These are phyloP conservation scores for Proteles cristata DNA, from an alignment of 2,113 vertebrate genomes.

Conservation along the genomic window DNA sequence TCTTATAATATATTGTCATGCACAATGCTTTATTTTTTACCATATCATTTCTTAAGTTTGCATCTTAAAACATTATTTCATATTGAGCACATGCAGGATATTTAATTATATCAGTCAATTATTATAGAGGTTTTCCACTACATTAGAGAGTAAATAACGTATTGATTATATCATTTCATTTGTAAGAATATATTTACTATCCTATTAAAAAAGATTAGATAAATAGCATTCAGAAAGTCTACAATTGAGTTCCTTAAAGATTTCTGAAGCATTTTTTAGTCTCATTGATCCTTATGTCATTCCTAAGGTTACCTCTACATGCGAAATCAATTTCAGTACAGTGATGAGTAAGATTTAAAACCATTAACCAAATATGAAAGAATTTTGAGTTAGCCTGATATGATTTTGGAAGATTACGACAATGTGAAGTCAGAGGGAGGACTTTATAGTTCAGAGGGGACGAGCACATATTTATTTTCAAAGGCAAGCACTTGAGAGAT, in stretches of 20 bases:
- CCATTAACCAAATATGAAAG: not conserved
- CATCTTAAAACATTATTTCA: not conserved
- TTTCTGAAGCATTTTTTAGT: slow-evolving; percentile 29
- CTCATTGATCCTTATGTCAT: not conserved
- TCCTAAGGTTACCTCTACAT: not conserved
- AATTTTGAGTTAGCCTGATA: not conserved
- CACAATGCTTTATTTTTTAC: not conserved
- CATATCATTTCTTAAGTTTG: not conserved
- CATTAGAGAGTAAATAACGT: not conserved
- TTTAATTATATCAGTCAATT: not conserved
- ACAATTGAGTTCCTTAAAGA: not conserved
- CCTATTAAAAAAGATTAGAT: not conserved
- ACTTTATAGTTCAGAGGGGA: not conserved
- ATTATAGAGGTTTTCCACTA: not conserved
- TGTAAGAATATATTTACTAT: not conserved
- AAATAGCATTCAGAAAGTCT: slow-evolving; percentile 9
- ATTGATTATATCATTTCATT: not conserved
- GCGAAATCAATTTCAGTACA: slow-evolving; percentile 43
- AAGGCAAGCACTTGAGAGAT: not conserved
- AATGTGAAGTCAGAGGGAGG: not conserved
- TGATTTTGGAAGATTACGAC: not conserved
- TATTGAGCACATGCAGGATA: not conserved
- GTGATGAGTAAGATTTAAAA: slow-evolving; percentile 30
- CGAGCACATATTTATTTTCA: not conserved
- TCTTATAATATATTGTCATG: not conserved